Evolutionary conservation across 1,140 invertebrate genomes (phyloP).

Genomic region (Spodoptera litura): DNA sequence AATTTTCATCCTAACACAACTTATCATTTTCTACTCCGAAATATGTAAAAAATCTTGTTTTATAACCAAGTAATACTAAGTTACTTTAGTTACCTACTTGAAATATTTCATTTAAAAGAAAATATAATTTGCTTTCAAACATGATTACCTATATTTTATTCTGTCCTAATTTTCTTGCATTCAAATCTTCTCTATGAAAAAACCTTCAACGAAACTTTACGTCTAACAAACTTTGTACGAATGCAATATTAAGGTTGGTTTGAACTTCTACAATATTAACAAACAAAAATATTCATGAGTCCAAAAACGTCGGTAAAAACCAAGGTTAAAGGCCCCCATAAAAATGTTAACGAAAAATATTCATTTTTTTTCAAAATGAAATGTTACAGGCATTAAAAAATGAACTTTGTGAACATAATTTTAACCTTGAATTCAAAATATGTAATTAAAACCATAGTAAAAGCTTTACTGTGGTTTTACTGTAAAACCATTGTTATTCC

Average conservation of each 20-base stretch:
- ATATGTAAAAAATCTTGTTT: too few relatives aligned
- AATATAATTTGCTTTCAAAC: too few relatives aligned
- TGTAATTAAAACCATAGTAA: not conserved
- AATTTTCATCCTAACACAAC: too few relatives aligned
- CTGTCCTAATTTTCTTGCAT: not conserved
- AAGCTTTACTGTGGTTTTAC: too few relatives aligned
- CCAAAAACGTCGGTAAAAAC: constrained; percentile 1
- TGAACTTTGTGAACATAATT: constrained; percentile 15
- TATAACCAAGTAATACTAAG: too few relatives aligned
- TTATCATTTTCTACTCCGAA: too few relatives aligned
- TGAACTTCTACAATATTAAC: not conserved
- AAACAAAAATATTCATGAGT: constrained; percentile 19
- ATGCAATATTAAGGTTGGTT: constrained; percentile 4
- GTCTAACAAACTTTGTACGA: not conserved
- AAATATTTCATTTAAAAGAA: too few relatives aligned
- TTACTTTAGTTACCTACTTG: too few relatives aligned
- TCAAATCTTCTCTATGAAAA: not conserved
- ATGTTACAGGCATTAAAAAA: not conserved
- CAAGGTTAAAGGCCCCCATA: not conserved
- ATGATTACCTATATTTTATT: too few relatives aligned
- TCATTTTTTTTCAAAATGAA: not conserved
- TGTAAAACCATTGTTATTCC: not conserved
- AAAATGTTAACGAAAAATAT: not conserved
- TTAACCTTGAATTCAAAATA: not conserved
- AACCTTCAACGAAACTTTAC: constrained; percentile 9